Conservation (phyloP, 2,797 vertebrate species). For the Leptoclinus maculatus region DNA sequence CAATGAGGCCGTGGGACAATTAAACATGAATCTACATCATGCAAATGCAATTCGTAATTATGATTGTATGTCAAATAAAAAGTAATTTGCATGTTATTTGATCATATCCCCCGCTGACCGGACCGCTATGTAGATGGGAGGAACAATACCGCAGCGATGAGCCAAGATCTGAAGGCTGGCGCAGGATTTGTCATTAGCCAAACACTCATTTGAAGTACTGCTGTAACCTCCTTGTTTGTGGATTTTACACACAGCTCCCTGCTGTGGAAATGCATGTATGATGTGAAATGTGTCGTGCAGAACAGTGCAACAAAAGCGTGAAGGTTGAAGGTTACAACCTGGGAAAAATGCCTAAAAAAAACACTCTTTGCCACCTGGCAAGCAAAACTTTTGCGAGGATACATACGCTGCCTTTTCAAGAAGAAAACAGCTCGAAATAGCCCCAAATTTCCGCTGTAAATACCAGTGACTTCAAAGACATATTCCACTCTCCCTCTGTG, state of each 20-base stretch:
- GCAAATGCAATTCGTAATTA: constrained; percentile 71
- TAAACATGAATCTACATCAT: constrained; percentile 69
- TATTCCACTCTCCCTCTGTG: constrained; percentile 68
- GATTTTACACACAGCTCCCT: background rate
- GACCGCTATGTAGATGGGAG: constrained; percentile 10
- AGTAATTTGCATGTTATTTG: constrained; percentile 61
- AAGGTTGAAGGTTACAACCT: background rate
- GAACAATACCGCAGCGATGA: constrained; percentile 41
- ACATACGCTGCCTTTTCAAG: constrained; percentile 48
- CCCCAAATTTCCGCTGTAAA: constrained; percentile 68
- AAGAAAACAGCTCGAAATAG: constrained; percentile 67
- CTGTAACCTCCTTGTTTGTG: constrained; percentile 12
- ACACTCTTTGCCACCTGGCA: background rate
- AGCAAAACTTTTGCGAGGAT: constrained; percentile 22
- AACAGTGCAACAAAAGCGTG: background rate
- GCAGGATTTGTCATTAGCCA: constrained; percentile 53
- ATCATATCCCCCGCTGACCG: constrained; percentile 59
- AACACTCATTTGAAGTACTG: constrained; percentile 55
- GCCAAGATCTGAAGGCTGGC: constrained; percentile 58
- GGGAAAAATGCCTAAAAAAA: background rate
- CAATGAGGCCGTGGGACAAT: constrained; percentile 57
- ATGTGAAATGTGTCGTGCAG: background rate
- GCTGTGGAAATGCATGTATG: background rate
- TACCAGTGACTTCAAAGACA: constrained; percentile 78
- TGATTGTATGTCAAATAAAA: constrained; percentile 53